Base-by-base conservation (phyloP, 2,888 invertebrate species). In the Drosophila kuntzei region DNA sequence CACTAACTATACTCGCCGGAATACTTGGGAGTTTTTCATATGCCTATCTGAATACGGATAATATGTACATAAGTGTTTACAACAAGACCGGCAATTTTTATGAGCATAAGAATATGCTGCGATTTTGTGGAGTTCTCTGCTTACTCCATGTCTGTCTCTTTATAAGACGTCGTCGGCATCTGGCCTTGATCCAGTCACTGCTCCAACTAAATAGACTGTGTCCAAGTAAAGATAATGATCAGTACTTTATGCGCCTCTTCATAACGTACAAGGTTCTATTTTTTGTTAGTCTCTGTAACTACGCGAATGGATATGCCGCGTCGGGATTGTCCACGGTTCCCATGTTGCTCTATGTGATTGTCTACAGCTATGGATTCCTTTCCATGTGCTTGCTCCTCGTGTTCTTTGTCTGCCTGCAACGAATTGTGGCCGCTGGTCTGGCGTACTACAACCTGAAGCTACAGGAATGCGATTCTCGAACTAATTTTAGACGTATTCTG, bases 41-140 rank as follows among this genome's bases (percentile, higher is more conserved):
- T 11, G 65, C 61, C 0, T 46, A 62, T 39, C 2, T 68, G 12
- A n/a, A 62, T 1, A 61, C 81, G 3, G 29, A 71, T 0, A 14
- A 34, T 0, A 57, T 85, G 2, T 60, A 67, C 11, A 37, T 73
- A 8, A 0, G 0, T 1, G 2, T 73, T 5, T 73, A 84, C 37
- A 87, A 74, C 34, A 18, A 62, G 7, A 85, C 84, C 1, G 87
- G 87, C 9, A 85, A 85, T 44, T 55, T 69, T 16, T 80, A 81
- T 18, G 84, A 84, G 14, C 36, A 50, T 0, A 5, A 76, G 8
- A 79, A 63, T 27, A 18, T 84, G 34, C 63, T 77, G 4, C 25
- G 50, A 36, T 71, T 63, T 1, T 84, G 78, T 14, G 4, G 66
- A 3, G 72, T 70, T 2, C 36, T 87, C 5, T 47, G 61, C 5